A percentile compares a stretch with the other conserved stretches of the same genome.
Evolutionary conservation across 2,113 vertebrate species (phyloP).

Genomic region (Myotis yumanensis): DNA sequence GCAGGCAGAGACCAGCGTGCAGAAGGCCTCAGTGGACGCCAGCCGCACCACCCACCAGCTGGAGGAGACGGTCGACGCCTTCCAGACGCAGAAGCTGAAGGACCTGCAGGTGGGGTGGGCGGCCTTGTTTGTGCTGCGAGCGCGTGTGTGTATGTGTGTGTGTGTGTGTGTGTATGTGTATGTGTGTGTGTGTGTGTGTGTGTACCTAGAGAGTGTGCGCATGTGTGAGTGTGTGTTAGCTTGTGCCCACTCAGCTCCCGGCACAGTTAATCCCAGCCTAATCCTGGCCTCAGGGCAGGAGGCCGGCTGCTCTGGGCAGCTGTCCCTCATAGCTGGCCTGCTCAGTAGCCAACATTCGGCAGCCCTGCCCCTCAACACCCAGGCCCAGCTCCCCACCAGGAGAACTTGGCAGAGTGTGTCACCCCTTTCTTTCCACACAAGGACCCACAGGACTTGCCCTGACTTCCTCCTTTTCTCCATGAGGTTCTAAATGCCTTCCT

Average conservation of each 20-base stretch:
- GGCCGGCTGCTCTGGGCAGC: background rate
- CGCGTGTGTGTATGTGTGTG: no score
- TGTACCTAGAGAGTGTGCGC: no score
- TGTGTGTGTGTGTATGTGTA: no score
- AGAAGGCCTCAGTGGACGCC: conserved; percentile 85
- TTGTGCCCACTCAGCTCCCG: background rate
- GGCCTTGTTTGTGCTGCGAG: no score
- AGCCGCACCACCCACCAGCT: conserved; percentile 83
- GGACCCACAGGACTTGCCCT: background rate
- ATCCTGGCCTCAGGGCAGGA: background rate
- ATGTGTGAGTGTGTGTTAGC: background rate
- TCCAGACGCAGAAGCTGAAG: conserved; percentile 88
- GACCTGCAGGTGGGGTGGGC: conserved; percentile 83
- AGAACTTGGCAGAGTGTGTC: background rate
- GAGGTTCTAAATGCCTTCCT: background rate
- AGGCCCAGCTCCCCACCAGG: background rate
- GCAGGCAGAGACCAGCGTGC: conserved; percentile 86
- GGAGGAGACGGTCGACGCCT: conserved; percentile 84
- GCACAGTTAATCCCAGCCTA: background rate
- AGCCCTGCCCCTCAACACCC: background rate
- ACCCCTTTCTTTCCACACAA: background rate
- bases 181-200: background rate
- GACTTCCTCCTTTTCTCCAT: background rate
- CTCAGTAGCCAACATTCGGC: background rate
- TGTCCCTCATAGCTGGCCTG: background rate